These are phyloP conservation scores for Cyrtorhinus lividipennis DNA, from an alignment of 1,140 invertebrate genomes.

Conservation along the genomic window DNA sequence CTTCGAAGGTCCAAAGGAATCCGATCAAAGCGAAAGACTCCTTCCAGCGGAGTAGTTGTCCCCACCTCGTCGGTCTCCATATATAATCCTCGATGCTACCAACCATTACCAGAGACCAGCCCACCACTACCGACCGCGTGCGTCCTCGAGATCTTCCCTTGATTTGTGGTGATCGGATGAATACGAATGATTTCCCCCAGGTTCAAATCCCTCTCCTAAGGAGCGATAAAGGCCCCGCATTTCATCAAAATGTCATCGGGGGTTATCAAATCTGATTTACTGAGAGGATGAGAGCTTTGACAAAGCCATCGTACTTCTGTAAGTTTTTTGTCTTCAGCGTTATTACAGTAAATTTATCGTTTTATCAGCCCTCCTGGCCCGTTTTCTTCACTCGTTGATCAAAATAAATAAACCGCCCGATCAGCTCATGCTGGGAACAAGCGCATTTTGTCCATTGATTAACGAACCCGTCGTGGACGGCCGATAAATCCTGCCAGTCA, in stretches of 20 bases:
- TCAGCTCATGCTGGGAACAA: too few relatives aligned
- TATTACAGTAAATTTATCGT: too few relatives aligned
- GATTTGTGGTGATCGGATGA: not conserved
- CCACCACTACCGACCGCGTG: too few relatives aligned
- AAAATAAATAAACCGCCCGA: too few relatives aligned
- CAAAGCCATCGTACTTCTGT: too few relatives aligned
- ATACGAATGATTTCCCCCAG: not conserved
- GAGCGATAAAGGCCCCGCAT: not conserved
- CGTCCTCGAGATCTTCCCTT: not conserved
- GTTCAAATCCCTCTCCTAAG: not conserved
- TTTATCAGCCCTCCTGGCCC: too few relatives aligned
- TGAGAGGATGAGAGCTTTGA: too few relatives aligned
- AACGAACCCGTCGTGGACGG: too few relatives aligned
- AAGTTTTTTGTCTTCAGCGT: too few relatives aligned
- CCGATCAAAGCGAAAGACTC: not conserved
- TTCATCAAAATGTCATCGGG: not conserved
- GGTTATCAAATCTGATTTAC: not conserved
- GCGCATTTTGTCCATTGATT: too few relatives aligned
- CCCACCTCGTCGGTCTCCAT: not conserved
- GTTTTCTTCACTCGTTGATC: too few relatives aligned
- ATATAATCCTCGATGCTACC: not conserved
- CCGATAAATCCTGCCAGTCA: too few relatives aligned
- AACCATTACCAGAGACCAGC: not conserved
- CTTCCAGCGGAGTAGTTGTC: not conserved
- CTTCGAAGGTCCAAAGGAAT: not conserved